phyloP scores from a whole-genome alignment of 2,113 vertebrate species.

The Hemibagrus wyckioides region DNA sequence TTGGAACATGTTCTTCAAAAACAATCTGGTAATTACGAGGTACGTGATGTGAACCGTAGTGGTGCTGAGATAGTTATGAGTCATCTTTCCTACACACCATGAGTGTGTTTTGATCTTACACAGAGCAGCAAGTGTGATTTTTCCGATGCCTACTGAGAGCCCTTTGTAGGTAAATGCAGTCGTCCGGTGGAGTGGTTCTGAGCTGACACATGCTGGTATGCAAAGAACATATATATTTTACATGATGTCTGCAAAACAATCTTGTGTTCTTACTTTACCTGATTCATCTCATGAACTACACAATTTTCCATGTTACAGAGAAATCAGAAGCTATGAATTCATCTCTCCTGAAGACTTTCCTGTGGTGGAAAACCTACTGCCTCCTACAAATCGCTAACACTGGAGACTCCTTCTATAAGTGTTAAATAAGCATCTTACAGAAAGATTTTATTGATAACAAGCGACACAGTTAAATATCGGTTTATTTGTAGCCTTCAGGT shows the following conservation, averaged over 20 bases:
- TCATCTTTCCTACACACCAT: slow-evolving; percentile 12
- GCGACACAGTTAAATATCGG: background rate
- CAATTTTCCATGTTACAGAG: background rate
- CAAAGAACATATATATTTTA: background rate
- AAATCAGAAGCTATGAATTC: background rate
- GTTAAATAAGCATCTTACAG: background rate
- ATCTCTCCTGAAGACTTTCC: background rate
- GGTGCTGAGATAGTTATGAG: slow-evolving; percentile 14
- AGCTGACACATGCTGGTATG: background rate
- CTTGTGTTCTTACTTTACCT: too few relatives aligned
- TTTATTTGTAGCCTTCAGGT: background rate
- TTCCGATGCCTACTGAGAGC: background rate
- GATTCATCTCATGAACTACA: too few relatives aligned
- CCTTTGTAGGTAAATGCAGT: background rate
- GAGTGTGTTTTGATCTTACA: background rate
- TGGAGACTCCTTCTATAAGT: background rate
- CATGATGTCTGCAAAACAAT: background rate
- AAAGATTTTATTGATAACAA: background rate
- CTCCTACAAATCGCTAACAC: background rate
- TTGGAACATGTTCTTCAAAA: background rate
- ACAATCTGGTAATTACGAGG: background rate
- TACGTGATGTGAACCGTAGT: background rate
- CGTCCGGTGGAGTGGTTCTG: background rate
- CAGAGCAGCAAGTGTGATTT: slow-evolving; percentile 20
- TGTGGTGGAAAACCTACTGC: background rate